phyloP scores from a whole-genome alignment of 2,888 invertebrate genomes.

The Ischnus inquisitorius region DNA sequence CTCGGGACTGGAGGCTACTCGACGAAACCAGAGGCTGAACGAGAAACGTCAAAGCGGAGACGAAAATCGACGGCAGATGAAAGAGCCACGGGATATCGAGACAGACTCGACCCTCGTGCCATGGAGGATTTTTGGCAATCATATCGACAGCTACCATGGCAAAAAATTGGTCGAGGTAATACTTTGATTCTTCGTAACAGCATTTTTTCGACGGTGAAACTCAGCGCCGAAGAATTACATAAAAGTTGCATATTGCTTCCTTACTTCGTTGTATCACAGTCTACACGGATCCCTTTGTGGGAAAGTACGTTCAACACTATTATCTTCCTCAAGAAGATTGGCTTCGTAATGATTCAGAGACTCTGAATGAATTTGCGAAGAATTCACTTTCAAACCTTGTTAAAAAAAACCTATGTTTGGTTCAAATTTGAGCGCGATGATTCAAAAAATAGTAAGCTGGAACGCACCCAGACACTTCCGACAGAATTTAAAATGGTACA shows the following conservation, averaged over 20 bases:
- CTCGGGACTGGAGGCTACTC: constrained; percentile 12
- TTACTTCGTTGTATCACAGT: too few relatives aligned
- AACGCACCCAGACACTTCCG: too few relatives aligned
- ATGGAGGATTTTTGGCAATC: constrained; percentile 88
- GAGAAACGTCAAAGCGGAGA: constrained; percentile 21
- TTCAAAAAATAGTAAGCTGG: too few relatives aligned
- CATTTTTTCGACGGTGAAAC: background rate
- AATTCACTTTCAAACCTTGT: too few relatives aligned
- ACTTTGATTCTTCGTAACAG: background rate
- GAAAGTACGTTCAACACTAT: too few relatives aligned
- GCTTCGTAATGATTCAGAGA: too few relatives aligned
- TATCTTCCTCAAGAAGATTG: too few relatives aligned
- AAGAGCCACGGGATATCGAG: constrained; percentile 1
- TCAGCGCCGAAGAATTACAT: background rate
- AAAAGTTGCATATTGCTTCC: background rate
- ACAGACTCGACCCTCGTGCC: constrained; percentile 81
- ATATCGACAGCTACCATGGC: constrained; percentile 88
- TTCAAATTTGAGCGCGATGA: too few relatives aligned
- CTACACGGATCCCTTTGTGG: too few relatives aligned
- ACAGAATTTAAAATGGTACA: too few relatives aligned
- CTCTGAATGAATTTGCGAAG: too few relatives aligned
- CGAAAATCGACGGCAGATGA: background rate
- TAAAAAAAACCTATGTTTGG: too few relatives aligned
- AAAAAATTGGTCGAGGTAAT: constrained; percentile 85
- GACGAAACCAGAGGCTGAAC: constrained; percentile 9